Evolutionary conservation across 2,113 vertebrate species (phyloP).

Genomic region (Anser cygnoides): DNA sequence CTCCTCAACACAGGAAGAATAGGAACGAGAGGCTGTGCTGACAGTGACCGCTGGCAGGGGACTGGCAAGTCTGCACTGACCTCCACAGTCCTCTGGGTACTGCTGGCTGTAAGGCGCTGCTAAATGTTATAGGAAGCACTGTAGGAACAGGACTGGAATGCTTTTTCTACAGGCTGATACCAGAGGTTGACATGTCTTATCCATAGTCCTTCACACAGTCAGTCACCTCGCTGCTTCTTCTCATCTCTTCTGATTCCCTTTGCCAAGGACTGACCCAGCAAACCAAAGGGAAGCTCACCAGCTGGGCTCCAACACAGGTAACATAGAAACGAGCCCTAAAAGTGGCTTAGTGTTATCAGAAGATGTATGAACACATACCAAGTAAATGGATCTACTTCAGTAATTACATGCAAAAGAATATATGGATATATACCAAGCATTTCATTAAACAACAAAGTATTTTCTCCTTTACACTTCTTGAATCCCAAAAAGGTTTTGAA

Average conservation of each 20-base stretch:
- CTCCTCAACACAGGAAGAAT: not conserved
- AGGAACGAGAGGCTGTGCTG: not conserved
- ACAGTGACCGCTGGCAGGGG: not conserved
- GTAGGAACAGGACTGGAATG: not conserved
- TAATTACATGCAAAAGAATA: not conserved
- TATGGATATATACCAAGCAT: not conserved
- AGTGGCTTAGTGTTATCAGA: not conserved
- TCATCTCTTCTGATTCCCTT: not conserved
- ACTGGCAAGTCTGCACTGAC: not conserved
- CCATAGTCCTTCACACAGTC: not conserved
- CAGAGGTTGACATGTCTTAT: not conserved
- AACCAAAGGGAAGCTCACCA: not conserved
- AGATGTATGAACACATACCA: not conserved
- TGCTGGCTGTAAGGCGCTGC: not conserved
- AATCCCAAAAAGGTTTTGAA: not conserved
- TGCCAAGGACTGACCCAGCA: not conserved
- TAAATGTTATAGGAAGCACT: not conserved
- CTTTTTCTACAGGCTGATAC: not conserved
- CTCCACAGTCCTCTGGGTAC: not conserved
- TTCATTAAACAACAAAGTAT: not conserved
- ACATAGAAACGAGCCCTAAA: not conserved
- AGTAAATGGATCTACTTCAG: not conserved
- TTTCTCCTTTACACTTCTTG: not conserved
- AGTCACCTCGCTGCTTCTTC: not conserved
- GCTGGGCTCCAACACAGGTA: not conserved